Base-by-base conservation (phyloP, 2,797 vertebrate genomes). In the Okamejei kenojei region DNA sequence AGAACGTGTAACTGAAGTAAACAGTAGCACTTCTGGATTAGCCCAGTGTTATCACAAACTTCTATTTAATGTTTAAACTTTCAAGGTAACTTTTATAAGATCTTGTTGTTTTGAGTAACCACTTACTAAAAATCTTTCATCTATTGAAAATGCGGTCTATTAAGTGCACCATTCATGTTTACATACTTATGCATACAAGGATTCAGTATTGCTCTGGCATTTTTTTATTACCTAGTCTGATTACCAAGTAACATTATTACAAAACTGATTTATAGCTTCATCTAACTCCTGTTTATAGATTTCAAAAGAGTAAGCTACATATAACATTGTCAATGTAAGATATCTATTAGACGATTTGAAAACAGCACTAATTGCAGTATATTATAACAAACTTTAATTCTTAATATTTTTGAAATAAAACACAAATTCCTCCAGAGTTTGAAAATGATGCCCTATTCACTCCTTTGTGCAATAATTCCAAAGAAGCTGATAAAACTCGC, bases 11-110 rank as follows among this genome's bases (percentile, higher is more conserved):
- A 91, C 63, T 80, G 82, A 79, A 38, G 71, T 82, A 45, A 78
- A 94, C 93, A 93, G 93, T 93, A 93, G 94, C 93, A 68, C 45
- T 35, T 82, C 13, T 58, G 93, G 73, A 95, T 45, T 92, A 73
- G 23, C n/a, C 26, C 80, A 45, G 73, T 58, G 7, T 58, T 84
- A 94, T 94, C 93, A 54, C 90, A 93, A 58, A 80, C 81, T 23
- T 23, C 63, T 86, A 61, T 78, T 93, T 82, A 82, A 93, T 93
- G 93, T 93, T 10, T 88, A 74, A 94, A 93, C 93, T 90, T 63
- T 94, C 92, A 93, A 93, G 32, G 58, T 6, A 71, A 71, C 79
- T 78, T 54, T 76, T 92, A 76, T 74, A 76, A 54, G 45, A 54
- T 74, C 13, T 92, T 76, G 90, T 76, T 71, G 15, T 35, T 21